Percentiles rank a stretch among this genome's conserved stretches.
Evolutionary conservation across 2,797 vertebrate genomes (phyloP).

Genomic region (Acomys russatus): DNA sequence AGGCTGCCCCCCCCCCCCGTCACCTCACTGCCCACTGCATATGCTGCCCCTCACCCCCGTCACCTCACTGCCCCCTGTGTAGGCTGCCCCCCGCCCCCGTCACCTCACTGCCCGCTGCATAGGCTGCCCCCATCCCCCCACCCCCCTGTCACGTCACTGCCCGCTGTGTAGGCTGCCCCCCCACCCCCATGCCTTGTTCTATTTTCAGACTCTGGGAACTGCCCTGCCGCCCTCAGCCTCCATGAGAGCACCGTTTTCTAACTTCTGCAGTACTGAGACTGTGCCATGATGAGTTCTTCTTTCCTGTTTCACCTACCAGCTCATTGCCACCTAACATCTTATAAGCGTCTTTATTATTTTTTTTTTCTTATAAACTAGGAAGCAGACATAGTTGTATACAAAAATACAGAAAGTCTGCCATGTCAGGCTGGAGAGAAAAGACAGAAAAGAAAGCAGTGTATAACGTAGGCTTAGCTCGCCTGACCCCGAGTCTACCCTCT

Average conservation of each 20-base stretch:
- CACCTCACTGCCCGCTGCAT: background rate
- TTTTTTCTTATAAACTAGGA: slow-evolving; percentile 9
- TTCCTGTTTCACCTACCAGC: background rate
- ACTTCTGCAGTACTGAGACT: background rate
- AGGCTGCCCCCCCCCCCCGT: too few species aligned
- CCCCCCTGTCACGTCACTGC: too few species aligned
- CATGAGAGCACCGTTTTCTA: background rate
- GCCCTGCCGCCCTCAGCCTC: background rate
- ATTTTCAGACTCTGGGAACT: background rate
- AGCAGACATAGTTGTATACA: background rate
- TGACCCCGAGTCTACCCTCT: background rate
- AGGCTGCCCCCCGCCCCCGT: too few species aligned
- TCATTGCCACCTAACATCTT: background rate
- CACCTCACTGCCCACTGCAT: too few species aligned
- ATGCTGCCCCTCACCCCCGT: too few species aligned
- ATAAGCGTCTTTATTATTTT: slow-evolving; percentile 4
- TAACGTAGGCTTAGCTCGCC: background rate
- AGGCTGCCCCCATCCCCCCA: too few species aligned
- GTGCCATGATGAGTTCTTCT: background rate
- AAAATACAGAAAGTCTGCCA: background rate
- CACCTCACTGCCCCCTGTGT: too few species aligned
- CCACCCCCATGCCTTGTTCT: background rate
- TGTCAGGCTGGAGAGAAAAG: background rate
- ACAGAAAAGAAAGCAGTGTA: background rate
- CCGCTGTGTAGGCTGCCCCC: too few species aligned